phyloP scores from a whole-genome alignment of 2,888 invertebrate species.

The Asteroscopus sphinx region DNA sequence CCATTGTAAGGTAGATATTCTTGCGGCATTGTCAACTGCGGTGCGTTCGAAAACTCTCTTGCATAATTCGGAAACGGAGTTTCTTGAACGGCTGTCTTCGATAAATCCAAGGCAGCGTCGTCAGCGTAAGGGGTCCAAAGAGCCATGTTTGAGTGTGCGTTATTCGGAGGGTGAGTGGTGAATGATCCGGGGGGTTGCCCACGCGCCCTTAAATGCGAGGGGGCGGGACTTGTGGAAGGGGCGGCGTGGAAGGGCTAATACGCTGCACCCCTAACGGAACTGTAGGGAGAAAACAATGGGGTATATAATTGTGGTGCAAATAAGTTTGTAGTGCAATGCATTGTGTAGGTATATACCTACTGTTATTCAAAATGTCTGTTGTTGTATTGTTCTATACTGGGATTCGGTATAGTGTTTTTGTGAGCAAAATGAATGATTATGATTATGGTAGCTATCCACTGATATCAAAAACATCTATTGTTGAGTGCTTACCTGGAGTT shows the following conservation, averaged over 20 bases:
- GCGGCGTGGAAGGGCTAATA: conserved; percentile 31
- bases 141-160: conserved; percentile 67
- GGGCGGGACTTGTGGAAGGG: conserved; percentile 48
- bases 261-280: conserved; percentile 51
- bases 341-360: conserved; percentile 18
- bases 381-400: neutral
- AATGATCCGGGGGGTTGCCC: conserved; percentile 55
- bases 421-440: too few relatives aligned
- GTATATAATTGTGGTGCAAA: conserved; percentile 31
- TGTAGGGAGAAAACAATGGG: conserved; percentile 50
- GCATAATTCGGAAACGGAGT: conserved; percentile 11
- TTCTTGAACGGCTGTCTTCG: conserved; percentile 60
- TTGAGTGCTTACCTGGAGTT: too few relatives aligned
- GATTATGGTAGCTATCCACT: too few relatives aligned
- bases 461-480: too few relatives aligned
- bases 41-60: conserved; percentile 2
- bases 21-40: conserved; percentile 27
- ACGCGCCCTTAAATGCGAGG: conserved; percentile 51
- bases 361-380: conserved; percentile 5
- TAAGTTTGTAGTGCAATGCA: conserved; percentile 17
- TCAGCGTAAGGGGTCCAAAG: conserved; percentile 82
- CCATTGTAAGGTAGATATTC: conserved; percentile 31
- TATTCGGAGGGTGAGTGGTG: conserved; percentile 43
- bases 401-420: too few relatives aligned
- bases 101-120: conserved; percentile 70